Evolutionary conservation across 2,888 invertebrate species (phyloP).

Genomic region (Athalia rosae): DNA sequence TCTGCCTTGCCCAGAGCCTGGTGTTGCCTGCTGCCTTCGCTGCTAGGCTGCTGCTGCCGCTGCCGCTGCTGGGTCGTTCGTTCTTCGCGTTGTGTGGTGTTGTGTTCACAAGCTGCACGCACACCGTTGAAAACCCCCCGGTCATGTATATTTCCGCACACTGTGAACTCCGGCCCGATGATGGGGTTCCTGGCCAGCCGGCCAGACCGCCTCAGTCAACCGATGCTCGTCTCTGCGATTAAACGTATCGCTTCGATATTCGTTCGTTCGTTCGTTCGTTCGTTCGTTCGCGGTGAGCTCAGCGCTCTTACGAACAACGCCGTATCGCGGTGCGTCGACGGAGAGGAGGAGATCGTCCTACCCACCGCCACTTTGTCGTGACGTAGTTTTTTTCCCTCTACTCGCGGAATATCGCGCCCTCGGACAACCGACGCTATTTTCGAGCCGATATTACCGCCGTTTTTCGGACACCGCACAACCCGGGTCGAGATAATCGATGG

Average conservation of each 20-base stretch:
- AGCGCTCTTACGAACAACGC: no score
- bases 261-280: slow-evolving; percentile 8
- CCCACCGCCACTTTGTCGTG: no score
- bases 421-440: no score
- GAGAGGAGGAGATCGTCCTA: no score
- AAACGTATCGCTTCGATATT: slow-evolving; percentile 43
- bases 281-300: no score
- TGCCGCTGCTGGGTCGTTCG: neutral
- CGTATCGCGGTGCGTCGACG: no score
- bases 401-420: no score
- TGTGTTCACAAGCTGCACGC: slow-evolving; percentile 34
- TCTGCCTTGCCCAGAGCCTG: slow-evolving; percentile 56
- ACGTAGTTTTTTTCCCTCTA: no score
- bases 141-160: slow-evolving; percentile 25
- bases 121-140: slow-evolving; percentile 46
- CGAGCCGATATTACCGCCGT: no score
- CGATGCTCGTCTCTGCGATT: slow-evolving; percentile 56
- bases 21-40: slow-evolving; percentile 52
- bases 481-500: no score
- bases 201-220: slow-evolving; percentile 58
- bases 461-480: no score
- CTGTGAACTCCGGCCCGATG: slow-evolving; percentile 45
- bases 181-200: slow-evolving; percentile 47
- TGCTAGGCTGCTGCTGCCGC: no score
- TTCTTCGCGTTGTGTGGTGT: slow-evolving; percentile 8